Evolutionary conservation across 2,797 vertebrate species (phyloP).

Genomic region (Hydrolagus colliei): DNA sequence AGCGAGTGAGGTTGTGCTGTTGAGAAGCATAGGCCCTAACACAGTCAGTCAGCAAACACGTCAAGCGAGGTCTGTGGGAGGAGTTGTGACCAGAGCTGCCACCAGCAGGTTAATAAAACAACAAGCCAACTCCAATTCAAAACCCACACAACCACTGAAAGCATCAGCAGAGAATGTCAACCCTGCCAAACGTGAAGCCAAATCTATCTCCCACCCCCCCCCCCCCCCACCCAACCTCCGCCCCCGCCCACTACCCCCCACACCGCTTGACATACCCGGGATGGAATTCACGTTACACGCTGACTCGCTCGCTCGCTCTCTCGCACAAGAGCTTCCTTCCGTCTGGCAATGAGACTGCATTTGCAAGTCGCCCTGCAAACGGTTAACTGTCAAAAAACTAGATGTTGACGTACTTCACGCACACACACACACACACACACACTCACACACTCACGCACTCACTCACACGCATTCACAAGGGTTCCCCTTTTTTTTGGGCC

Average conservation of each 20-base stretch:
- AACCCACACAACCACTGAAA: neutral
- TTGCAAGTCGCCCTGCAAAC: neutral
- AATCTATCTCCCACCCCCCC: no score
- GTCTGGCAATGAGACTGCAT: no score
- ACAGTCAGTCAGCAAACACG: no score
- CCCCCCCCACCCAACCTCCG: neutral
- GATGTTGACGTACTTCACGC: neutral
- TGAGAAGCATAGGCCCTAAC: neutral
- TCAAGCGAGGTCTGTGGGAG: neutral
- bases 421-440: neutral
- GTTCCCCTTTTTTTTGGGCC: no score
- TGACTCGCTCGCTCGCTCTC: no score
- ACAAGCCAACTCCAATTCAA: conserved; percentile 20
- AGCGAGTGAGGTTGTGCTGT: no score
- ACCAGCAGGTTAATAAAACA: neutral
- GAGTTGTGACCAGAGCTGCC: neutral
- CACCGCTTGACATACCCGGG: neutral
- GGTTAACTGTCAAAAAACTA: neutral
- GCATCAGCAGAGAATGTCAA: neutral
- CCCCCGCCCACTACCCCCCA: neutral
- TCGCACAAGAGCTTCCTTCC: neutral
- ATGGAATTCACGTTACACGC: neutral
- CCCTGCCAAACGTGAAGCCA: neutral
- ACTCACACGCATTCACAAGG: no score
- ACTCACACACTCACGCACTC: no score